phyloP scores from a whole-genome alignment of 2,888 invertebrate genomes.

The Parnassius orleans region DNA sequence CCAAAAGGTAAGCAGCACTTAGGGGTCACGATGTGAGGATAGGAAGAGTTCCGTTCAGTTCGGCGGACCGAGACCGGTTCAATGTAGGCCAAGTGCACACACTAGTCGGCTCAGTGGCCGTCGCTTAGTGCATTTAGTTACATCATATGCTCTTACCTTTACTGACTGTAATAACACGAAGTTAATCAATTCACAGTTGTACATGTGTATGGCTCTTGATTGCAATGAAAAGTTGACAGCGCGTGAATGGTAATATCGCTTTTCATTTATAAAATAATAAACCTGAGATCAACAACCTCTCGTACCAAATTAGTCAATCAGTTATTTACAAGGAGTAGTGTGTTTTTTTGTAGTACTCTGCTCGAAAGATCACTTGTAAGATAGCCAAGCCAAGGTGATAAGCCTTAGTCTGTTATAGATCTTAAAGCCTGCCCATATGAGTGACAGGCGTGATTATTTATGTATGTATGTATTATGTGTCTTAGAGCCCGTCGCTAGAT shows the following conservation, averaged over 20 bases:
- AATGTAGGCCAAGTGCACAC: conserved; percentile 70
- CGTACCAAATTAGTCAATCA: neutral
- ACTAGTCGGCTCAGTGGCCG: conserved; percentile 30
- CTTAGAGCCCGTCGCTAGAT: too few relatives aligned
- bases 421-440: too few relatives aligned
- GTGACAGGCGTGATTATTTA: too few relatives aligned
- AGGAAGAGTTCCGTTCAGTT: conserved; percentile 56
- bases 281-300: neutral
- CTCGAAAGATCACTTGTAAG: too few relatives aligned
- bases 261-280: neutral
- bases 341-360: too few relatives aligned
- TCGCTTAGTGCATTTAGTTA: conserved; percentile 38
- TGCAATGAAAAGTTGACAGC: neutral
- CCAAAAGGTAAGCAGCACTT: conserved; percentile 9
- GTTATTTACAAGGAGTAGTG: too few relatives aligned
- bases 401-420: too few relatives aligned
- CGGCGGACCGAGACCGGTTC: conserved; percentile 43
- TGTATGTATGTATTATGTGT: too few relatives aligned
- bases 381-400: too few relatives aligned
- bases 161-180: conserved; percentile 42
- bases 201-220: conserved; percentile 29
- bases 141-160: conserved; percentile 54
- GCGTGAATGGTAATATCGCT: neutral
- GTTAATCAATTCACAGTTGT: conserved; percentile 44
- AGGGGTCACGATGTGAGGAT: conserved; percentile 32